Evolutionary conservation across 1,140 invertebrate species (phyloP).

Genomic region (Camponotus floridanus): DNA sequence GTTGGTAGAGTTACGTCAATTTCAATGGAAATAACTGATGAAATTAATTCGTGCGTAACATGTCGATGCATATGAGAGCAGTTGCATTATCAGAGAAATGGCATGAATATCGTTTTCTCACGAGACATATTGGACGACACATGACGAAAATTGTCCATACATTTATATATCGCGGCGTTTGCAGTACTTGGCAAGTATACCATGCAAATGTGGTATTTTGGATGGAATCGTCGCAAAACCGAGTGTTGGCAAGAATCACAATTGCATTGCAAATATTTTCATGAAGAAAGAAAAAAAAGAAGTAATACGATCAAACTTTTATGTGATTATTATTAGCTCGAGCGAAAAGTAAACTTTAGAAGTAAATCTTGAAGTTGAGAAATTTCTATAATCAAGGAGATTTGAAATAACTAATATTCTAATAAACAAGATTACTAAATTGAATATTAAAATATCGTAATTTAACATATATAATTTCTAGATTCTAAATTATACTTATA

Average conservation of each 20-base stretch:
- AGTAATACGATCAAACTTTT: background rate
- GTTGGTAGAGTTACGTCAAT: background rate
- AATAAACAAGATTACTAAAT: background rate
- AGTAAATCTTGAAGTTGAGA: background rate
- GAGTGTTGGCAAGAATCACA: background rate
- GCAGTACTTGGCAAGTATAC: background rate
- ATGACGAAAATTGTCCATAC: conserved; percentile 43
- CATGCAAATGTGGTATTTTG: conserved; percentile 29
- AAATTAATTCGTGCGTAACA: conserved; percentile 25
- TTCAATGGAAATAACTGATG: background rate
- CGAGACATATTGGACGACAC: background rate
- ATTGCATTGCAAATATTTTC: background rate
- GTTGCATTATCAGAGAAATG: conserved; percentile 8
- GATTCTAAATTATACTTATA: background rate
- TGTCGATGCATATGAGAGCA: background rate
- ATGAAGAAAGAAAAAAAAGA: background rate
- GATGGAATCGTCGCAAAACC: background rate
- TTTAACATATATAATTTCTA: background rate
- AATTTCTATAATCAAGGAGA: background rate
- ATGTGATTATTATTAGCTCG: background rate
- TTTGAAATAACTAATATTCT: background rate
- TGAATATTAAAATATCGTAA: background rate
- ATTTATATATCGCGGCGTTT: background rate
- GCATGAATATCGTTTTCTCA: background rate
- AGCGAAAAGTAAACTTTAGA: background rate